Base-by-base conservation (phyloP, 1,140 invertebrate species). In the Drosophila mayri region DNA sequence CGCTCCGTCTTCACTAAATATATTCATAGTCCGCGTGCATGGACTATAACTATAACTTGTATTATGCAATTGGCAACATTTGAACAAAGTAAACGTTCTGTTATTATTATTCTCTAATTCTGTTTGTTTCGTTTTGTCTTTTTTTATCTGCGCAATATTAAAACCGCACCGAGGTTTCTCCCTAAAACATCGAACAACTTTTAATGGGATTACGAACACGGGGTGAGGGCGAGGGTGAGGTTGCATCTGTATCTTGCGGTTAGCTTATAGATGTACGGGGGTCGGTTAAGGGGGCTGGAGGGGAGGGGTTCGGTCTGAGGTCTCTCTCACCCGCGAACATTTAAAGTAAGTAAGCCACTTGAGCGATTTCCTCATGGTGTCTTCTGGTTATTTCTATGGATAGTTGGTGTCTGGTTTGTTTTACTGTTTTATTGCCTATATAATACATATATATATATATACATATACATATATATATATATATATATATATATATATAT, bases 61-160 rank as follows among this genome's bases (percentile, higher is more conserved):
- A 70, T 71, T 70, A 46, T 57, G 64, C 64, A 71, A 71, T 70
- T 68, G 65, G 65, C 60, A 68, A 70, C 65, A 68, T 58, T 70
- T 47, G 40, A 57, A 71, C 67, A 70, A 70, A 70, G 44, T 64
- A 64, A 70, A 57, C 64, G 25, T 66, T 40, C 30, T 46, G 32
- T 22, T 25, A 32, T 16, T 43, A 44, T 44, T 22, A 44, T 44
- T 14, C 43, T 44, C 5, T 44, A 44, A 44, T 14, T 22, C 6
- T 7, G 3, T 12, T 14, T 14, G 1, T 3, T 14, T 35, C 16
- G 0, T 9, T 16, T 28, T 47, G 9, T n/a, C 10, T 25, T 11
- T 40, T 32, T 14, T 35, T 8, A 30, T 12, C 46, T 35, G 28
- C 62, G 59, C 41, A 66, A 64, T 62, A 30, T 40, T 49, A 43